Evolutionary conservation across 2,888 invertebrate genomes (phyloP).

Genomic region (Polyommatus icarus): DNA sequence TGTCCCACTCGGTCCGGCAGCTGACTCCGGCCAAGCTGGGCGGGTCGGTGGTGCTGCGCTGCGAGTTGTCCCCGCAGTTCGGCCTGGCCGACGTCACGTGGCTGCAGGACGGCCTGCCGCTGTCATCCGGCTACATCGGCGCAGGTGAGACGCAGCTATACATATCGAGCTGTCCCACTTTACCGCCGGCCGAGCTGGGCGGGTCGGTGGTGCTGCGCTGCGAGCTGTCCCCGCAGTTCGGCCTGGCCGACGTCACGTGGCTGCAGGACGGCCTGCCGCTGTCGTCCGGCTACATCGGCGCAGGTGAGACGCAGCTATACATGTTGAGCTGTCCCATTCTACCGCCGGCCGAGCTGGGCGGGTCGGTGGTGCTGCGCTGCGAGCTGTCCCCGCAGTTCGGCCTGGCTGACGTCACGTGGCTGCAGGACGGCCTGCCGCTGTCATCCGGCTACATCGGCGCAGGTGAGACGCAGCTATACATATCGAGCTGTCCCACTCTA

Average conservation of each 20-base stretch:
- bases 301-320: slow-evolving; percentile 51
- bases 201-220: slow-evolving; percentile 66
- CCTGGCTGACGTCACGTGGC: slow-evolving; percentile 65
- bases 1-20: slow-evolving; percentile 63
- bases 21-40: slow-evolving; percentile 67
- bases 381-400: slow-evolving; percentile 70
- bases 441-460: slow-evolving; percentile 63
- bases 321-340: not conserved
- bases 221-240: slow-evolving; percentile 67
- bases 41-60: slow-evolving; percentile 63
- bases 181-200: slow-evolving; percentile 62
- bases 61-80: slow-evolving; percentile 68
- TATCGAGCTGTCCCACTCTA: not conserved
- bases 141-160: slow-evolving; percentile 52
- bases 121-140: slow-evolving; percentile 63
- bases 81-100: slow-evolving; percentile 66
- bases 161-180: not conserved
- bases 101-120: slow-evolving; percentile 69
- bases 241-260: slow-evolving; percentile 66
- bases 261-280: slow-evolving; percentile 69
- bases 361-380: slow-evolving; percentile 64
- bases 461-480: slow-evolving; percentile 49
- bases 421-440: slow-evolving; percentile 69
- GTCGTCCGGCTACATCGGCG: slow-evolving; percentile 61
- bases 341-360: slow-evolving; percentile 64